These are phyloP conservation scores for Tanypteryx hageni DNA, from an alignment of 2,888 invertebrate genomes.

Conservation along the genomic window DNA sequence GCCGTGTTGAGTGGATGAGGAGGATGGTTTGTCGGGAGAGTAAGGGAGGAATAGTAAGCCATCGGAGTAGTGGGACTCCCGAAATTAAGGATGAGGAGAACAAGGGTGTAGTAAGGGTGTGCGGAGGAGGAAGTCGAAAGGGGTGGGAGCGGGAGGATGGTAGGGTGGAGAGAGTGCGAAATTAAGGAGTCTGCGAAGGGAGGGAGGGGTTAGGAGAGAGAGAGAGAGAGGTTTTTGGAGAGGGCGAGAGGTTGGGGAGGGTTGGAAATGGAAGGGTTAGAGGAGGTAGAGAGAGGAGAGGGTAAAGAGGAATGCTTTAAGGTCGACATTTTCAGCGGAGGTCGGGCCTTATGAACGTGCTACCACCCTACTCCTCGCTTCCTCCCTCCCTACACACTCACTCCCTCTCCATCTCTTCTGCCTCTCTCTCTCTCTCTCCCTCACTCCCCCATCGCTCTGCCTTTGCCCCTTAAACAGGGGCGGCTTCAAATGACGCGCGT, in stretches of 20 bases:
- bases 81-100: constrained; percentile 40
- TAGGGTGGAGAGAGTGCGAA: constrained; percentile 9
- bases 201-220: neutral
- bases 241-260: neutral
- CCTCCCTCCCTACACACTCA: neutral
- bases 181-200: constrained; percentile 28
- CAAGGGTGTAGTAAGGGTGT: too few relatives aligned
- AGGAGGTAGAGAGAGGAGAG: neutral
- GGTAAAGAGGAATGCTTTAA: constrained; percentile 51
- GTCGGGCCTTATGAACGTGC: constrained; percentile 33
- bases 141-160: neutral
- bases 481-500: constrained; percentile 53
- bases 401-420: neutral
- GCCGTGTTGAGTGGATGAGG: constrained; percentile 36
- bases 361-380: neutral
- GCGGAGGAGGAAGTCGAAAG: neutral
- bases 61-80: neutral
- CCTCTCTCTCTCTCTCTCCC: neutral
- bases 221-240: neutral
- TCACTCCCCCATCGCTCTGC: neutral
- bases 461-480: neutral
- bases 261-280: neutral
- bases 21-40: constrained; percentile 3
- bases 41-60: neutral
- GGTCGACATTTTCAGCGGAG: constrained; percentile 37